Conservation (phyloP, 2,888 invertebrate species). For the Eilema griseolum region DNA sequence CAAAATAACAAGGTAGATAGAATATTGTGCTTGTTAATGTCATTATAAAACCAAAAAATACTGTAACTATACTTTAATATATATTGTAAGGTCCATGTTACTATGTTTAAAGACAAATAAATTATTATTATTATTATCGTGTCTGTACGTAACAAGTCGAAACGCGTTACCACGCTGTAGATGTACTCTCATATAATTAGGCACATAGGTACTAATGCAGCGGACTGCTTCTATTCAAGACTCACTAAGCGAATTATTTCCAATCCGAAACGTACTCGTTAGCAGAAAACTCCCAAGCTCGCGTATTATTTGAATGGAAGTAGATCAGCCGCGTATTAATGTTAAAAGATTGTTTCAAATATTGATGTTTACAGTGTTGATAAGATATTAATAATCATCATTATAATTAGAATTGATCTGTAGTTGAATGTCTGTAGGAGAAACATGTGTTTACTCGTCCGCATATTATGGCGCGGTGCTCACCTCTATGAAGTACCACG, state of each 20-base stretch:
- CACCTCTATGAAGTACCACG: conserved; percentile 22
- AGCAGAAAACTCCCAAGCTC: conserved; percentile 17
- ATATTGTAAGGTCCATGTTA: too few species aligned
- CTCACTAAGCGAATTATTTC: conserved; percentile 7
- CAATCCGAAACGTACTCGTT: conserved; percentile 4
- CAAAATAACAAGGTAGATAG: too few species aligned
- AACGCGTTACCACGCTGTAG: conserved; percentile 24
- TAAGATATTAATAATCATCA: conserved; percentile 51
- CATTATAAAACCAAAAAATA: too few species aligned
- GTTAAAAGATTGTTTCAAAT: conserved; percentile 33
- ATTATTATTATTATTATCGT: too few species aligned
- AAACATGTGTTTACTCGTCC: conserved; percentile 23
- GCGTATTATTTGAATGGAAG: conserved; percentile 24
- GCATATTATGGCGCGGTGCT: conserved; percentile 25
- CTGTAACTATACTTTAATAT: too few species aligned
- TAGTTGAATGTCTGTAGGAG: conserved; percentile 60
- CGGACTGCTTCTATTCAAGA: conserved; percentile 33
- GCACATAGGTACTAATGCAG: conserved; percentile 18
- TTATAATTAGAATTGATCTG: conserved; percentile 58
- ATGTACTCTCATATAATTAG: conserved; percentile 20
- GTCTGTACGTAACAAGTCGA: conserved; percentile 11
- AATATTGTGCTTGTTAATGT: too few species aligned
- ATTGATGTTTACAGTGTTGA: conserved; percentile 40
- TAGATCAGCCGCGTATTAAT: conserved; percentile 22
- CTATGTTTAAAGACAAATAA: too few species aligned